Conservation (phyloP, 1,140 invertebrate species). For the Globodera rostochiensis region DNA sequence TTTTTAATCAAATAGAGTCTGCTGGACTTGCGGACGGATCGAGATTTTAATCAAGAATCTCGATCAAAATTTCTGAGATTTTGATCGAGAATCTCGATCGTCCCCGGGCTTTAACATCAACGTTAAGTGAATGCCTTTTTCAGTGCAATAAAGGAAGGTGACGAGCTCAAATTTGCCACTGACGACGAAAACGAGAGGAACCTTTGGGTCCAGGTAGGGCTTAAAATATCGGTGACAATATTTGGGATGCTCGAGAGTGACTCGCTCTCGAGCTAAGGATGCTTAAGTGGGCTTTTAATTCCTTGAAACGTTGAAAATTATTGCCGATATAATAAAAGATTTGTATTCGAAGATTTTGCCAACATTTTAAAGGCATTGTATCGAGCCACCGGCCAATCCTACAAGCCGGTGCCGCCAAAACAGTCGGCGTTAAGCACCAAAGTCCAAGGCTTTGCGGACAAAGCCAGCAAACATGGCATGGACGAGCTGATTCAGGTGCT, state of each 20-base stretch:
- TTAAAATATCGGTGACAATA: neutral
- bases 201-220: slow-evolving; percentile 79
- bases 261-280: too few relatives aligned
- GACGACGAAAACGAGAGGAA: slow-evolving; percentile 98
- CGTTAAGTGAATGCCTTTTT: slow-evolving; percentile 69
- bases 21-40: too few relatives aligned
- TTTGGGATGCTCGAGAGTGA: too few relatives aligned
- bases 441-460: slow-evolving; percentile 73
- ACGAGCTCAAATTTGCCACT: slow-evolving; percentile 92
- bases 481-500: slow-evolving; percentile 85
- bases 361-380: slow-evolving; percentile 78
- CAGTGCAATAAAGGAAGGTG: slow-evolving; percentile 96
- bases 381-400: slow-evolving; percentile 94
- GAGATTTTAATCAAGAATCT: too few relatives aligned
- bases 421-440: slow-evolving; percentile 67
- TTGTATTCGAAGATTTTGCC: slow-evolving; percentile 61
- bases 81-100: too few relatives aligned
- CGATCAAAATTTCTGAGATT: too few relatives aligned
- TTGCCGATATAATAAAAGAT: too few relatives aligned
- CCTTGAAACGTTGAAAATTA: neutral
- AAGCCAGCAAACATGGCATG: slow-evolving; percentile 84
- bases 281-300: too few relatives aligned
- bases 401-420: slow-evolving; percentile 89
- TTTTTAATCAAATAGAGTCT: neutral
- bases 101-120: too few relatives aligned